Base-by-base conservation (phyloP, 2,113 vertebrate species). In the Otolemur garnettii region DNA sequence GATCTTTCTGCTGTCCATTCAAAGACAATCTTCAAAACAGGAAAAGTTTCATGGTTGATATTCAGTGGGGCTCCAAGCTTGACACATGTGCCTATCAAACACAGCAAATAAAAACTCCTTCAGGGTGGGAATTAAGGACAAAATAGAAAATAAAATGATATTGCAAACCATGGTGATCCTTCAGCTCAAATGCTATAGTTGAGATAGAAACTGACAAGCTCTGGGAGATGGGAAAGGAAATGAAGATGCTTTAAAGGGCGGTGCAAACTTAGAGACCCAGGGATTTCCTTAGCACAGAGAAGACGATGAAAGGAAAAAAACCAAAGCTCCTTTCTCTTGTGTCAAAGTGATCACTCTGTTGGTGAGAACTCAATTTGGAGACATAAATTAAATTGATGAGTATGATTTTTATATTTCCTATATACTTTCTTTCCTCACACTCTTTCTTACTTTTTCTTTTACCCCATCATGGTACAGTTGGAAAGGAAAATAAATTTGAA, bases 301-400 rank as follows among this genome's bases (percentile, higher is more conserved):
- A 93, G 94, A 66, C 15, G 55, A 18, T 57, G 28, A 87, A 91
- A 79, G 4, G 50, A 74, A 88, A 38, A 68, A 93, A 35, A 78
- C 42, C 7, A 79, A 42, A 78, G 38, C 2, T 69, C 14, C 19
- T 82, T 75, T 57, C 4, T 15, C 15, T 30, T 17, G 33, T 72
- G 12, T 74, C n/a, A 82, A 91, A 62, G 35, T 30, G 19, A 90
- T 38, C 1, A 28, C 84, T 5, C 55, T 59, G 64, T 45, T 69
- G 15, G 5, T 79, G 42, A 33, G 28, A 45, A 77, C 22, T 4
- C 28, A 77, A 8, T 62, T 38, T 53, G 30, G 60, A 22, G 14
- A 74, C 21, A 50, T 42, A 50, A 80, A 45, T 45, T 45, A 45
- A 45, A 50, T 50, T 9, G 82, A 50, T 7, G 88, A 42, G 8